Base-by-base conservation (phyloP, 37 sponge, comb jelly and placozoan species). In the Tethya wilhelma region DNA sequence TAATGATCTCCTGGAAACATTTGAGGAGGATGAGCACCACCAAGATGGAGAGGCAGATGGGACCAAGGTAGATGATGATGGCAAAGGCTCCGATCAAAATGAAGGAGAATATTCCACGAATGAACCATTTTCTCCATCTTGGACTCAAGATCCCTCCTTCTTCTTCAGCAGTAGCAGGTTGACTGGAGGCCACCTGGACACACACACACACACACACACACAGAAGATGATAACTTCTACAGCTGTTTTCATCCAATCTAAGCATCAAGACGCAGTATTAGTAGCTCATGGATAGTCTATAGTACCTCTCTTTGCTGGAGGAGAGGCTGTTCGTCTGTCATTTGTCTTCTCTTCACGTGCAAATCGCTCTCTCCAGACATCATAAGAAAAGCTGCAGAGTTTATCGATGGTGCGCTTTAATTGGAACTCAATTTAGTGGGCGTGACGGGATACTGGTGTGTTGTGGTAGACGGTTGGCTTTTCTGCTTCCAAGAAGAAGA, bases 111-210 rank as follows among this genome's bases (percentile, higher is more conserved):
- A 95, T 58, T 6, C 89, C 92, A 29, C 98, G 36, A 0, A 90
- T 85, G 94, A 94, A 98, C 90, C 96, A 95, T 57, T 98, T 98
- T 73, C 40, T 71, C 98, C 98, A 98, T 45, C 91, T 56, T 38
- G n/a, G n/a, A n/a, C n/a, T n/a, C n/a, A n/a, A n/a, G n/a, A n/a
- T n/a, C n/a, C n/a, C n/a, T n/a, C n/a, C n/a, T 33, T 40, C 78
- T 77, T 70, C 70, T 62, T 76, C 1, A 19, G 30, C 23, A 31
- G 36, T 37, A 84, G 33, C 20, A 84, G 17, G 25, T 25, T 31
- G 31, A 25, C 62, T 12, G 28, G 62, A 19, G 62, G 62, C 4
- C 62, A 25, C 62, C 62, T 19, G 25, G 62, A 12, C 62, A 6
- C 62, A 19, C n/a, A n/a, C n/a, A n/a, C n/a, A n/a, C n/a, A n/a